Evolutionary conservation across 1,140 invertebrate genomes (phyloP), one percentile per base, ranked within the genome.

Genomic region (Schlechtendalia chinensis): DNA sequence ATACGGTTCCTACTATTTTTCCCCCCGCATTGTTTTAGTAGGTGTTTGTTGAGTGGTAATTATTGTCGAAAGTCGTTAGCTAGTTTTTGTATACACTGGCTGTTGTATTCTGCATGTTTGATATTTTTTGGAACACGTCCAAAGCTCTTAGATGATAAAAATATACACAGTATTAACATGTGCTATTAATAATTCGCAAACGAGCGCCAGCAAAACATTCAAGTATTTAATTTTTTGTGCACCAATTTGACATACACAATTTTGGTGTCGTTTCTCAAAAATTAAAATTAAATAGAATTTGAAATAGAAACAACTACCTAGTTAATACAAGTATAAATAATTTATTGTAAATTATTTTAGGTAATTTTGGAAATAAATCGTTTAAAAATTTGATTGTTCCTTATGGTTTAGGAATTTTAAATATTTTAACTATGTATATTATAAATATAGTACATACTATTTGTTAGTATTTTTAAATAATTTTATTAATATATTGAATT

Each of bases 171-270:
- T 29, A 72, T 54, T 58, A 56, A 79, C 22, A 29, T 19, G n/a
- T n/a, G 58, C 75, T 79, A 79, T 61, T 79, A 79, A 79, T 79
- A 79, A 61, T 79, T 79, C 45, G 39, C 54, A 59, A 79, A 79
- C 75, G 27, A 79, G 39, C 58, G 32, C 58, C 58, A 79, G 75
- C 4, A 27, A 63, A 75, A 74, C 19, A 74, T 58, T 77, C 22
- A 32, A 47, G 54, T 24, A 61, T 61, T 77, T 59, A 59, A 77
- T 24, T 79, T 61, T 27, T 27, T 63, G 29, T 79, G 16, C 12
- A 63, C 2, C 17, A 24, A 59, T 45, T 63, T 61, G 32, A 27
- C 39, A 72, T 53, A 14, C 32, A 39, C 32, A 39, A 39, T 39
- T n/a, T n/a, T n/a, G n/a, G n/a, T n/a, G n/a, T n/a, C n/a, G n/a